Percentiles rank a stretch among this genome's conserved stretches.
phyloP scores from a whole-genome alignment of 2,888 invertebrate genomes.

The Himalopsyche japonica region DNA sequence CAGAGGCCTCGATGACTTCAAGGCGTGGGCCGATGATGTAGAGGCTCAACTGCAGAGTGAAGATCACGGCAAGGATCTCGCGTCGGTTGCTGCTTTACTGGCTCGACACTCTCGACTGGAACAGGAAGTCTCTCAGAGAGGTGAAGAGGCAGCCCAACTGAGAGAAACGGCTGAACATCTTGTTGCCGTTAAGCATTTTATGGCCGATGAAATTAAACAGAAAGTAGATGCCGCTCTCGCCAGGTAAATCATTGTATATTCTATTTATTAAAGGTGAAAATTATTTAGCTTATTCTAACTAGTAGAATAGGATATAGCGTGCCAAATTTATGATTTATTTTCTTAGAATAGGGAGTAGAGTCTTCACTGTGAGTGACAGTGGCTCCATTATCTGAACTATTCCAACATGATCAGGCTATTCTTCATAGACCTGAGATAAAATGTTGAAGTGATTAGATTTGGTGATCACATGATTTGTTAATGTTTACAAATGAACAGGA shows the following conservation, averaged over 20 bases:
- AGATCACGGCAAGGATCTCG: slow-evolving; percentile 77
- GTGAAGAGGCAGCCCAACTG: slow-evolving; percentile 78
- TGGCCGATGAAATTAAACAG: slow-evolving; percentile 82
- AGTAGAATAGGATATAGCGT: too few relatives aligned
- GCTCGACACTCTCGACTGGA: slow-evolving; percentile 83
- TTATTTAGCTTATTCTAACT: too few relatives aligned
- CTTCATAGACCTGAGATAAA: too few relatives aligned
- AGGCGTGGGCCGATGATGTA: slow-evolving; percentile 88
- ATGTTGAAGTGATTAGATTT: too few relatives aligned
- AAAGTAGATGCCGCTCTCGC: slow-evolving; percentile 59
- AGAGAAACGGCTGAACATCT: slow-evolving; percentile 81
- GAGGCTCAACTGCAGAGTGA: slow-evolving; percentile 57
- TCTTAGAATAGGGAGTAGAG: too few relatives aligned
- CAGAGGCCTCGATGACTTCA: slow-evolving; percentile 89
- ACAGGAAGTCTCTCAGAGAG: slow-evolving; percentile 81
- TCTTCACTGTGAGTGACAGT: too few relatives aligned
- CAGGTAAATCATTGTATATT: slow-evolving; percentile 9
- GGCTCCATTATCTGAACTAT: too few relatives aligned
- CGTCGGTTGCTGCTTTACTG: slow-evolving; percentile 80
- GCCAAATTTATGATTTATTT: too few relatives aligned
- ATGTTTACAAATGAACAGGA: too few relatives aligned
- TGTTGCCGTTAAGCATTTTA: slow-evolving; percentile 81
- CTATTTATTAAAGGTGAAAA: too few relatives aligned
- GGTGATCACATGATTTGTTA: too few relatives aligned
- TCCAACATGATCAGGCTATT: too few relatives aligned